A percentile compares a stretch with the other conserved stretches of the same genome.
phyloP scores from a whole-genome alignment of 2,113 vertebrate genomes.

The Hippocampus guttulatus region DNA sequence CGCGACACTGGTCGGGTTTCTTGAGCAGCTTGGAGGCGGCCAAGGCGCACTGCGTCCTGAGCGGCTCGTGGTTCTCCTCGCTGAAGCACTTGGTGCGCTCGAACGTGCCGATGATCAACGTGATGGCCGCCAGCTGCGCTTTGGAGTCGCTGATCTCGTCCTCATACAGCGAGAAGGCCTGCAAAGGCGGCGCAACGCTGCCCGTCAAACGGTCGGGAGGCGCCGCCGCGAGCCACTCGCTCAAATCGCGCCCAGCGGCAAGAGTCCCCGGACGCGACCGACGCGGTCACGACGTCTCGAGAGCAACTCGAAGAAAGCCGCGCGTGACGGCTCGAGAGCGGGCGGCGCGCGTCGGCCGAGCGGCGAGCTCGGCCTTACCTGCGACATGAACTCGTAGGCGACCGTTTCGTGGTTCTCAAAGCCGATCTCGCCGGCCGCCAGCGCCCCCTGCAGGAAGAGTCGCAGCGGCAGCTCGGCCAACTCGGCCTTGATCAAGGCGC shows the following conservation, averaged over 20 bases:
- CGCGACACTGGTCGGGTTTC: conserved; percentile 95
- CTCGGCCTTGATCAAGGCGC: conserved; percentile 95
- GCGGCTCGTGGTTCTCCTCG: conserved; percentile 95
- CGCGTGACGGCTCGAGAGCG: no score
- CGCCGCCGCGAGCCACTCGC: no score
- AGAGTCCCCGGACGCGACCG: no score
- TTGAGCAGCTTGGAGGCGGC: conserved; percentile 97
- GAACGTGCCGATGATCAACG: conserved; percentile 95
- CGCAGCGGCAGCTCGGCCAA: conserved; percentile 91
- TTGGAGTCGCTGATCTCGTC: conserved; percentile 99
- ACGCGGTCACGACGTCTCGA: no score
- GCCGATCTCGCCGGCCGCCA: conserved; percentile 94
- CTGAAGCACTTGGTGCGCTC: conserved; percentile 95
- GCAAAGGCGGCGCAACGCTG: not conserved
- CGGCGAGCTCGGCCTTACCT: conserved; percentile 70
- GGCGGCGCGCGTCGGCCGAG: no score
- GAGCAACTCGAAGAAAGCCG: no score
- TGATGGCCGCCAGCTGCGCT: conserved; percentile 97
- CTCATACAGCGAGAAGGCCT: conserved; percentile 98
- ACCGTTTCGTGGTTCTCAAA: conserved; percentile 99
- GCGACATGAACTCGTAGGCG: conserved; percentile 99
- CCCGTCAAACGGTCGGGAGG: no score
- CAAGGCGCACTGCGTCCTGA: conserved; percentile 93
- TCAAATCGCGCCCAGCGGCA: no score
- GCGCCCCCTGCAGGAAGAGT: conserved; percentile 94